phyloP scores from a whole-genome alignment of 2,888 invertebrate species.

The Thecocarcelia acutangulata region DNA sequence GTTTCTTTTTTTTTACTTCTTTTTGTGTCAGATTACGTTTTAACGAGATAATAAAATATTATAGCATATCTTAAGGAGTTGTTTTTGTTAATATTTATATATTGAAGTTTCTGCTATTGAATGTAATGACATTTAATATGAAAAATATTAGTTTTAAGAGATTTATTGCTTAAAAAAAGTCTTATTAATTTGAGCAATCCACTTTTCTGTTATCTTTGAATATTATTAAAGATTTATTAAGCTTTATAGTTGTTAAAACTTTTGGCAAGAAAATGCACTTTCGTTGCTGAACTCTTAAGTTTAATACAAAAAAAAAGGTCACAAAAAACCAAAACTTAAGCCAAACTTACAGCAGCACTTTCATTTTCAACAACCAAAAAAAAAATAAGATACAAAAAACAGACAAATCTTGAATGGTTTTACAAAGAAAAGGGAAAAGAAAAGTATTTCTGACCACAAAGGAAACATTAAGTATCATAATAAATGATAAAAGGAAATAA shows the following conservation, averaged over 20 bases:
- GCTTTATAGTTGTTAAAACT: not conserved
- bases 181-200: no score
- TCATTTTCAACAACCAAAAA: not conserved
- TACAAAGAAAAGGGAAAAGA: not conserved
- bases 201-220: not conserved
- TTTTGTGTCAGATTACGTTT: no score
- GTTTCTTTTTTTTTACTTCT: no score
- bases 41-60: no score
- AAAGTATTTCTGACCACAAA: conserved; percentile 26
- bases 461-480: not conserved
- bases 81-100: no score
- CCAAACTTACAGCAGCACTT: not conserved
- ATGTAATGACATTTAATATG: no score
- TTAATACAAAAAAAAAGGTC: not conserved
- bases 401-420: not conserved
- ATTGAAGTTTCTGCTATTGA: no score
- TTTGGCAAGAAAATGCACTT: not conserved
- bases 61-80: no score
- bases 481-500: conserved; percentile 12
- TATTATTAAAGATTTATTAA: not conserved
- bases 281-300: not conserved
- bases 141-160: not conserved
- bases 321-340: not conserved
- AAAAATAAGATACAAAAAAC: not conserved
- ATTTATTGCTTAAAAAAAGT: no score